phyloP scores from a whole-genome alignment of 2,888 invertebrate genomes.

The Drosophila helvetica region DNA sequence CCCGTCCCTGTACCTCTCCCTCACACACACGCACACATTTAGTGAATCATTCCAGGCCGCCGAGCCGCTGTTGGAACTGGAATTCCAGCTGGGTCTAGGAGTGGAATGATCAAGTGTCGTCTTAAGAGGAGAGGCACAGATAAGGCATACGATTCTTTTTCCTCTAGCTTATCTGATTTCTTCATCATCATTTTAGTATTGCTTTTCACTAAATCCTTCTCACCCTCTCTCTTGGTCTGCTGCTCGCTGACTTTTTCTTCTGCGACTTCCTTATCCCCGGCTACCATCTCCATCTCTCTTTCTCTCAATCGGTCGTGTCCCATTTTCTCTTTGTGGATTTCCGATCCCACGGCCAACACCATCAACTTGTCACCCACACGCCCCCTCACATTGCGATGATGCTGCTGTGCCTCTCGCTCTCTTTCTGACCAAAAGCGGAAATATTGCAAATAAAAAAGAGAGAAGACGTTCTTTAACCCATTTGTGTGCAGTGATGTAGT shows the following conservation, averaged over 20 bases:
- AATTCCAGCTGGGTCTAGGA: constrained; percentile 46
- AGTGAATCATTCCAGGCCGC: constrained; percentile 1
- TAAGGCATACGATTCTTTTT: constrained; percentile 13
- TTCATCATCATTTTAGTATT: constrained; percentile 5
- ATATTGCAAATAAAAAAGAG: constrained; percentile 26
- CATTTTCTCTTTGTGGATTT: constrained; percentile 57
- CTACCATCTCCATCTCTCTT: not conserved
- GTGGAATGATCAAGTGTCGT: constrained; percentile 56
- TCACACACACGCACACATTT: constrained; percentile 23
- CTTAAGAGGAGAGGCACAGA: constrained; percentile 25
- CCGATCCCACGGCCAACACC: constrained; percentile 69
- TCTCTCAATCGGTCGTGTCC: constrained; percentile 37
- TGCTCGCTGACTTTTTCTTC: constrained; percentile 10
- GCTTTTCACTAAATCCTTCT: constrained; percentile 27
- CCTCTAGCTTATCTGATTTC: constrained; percentile 30
- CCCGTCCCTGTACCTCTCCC: constrained; percentile 3
- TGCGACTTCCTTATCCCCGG: constrained; percentile 36
- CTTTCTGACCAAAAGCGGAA: constrained; percentile 37
- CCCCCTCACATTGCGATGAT: constrained; percentile 2
- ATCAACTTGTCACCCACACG: constrained; percentile 18
- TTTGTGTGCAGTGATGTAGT: constrained; percentile 31
- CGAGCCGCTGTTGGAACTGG: constrained; percentile 19
- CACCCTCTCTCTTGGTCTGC: not conserved
- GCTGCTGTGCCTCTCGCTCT: not conserved
- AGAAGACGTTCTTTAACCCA: constrained; percentile 35